Base-by-base conservation (phyloP, 2,888 invertebrate genomes). In the Caenorhabditis sulstoni region DNA sequence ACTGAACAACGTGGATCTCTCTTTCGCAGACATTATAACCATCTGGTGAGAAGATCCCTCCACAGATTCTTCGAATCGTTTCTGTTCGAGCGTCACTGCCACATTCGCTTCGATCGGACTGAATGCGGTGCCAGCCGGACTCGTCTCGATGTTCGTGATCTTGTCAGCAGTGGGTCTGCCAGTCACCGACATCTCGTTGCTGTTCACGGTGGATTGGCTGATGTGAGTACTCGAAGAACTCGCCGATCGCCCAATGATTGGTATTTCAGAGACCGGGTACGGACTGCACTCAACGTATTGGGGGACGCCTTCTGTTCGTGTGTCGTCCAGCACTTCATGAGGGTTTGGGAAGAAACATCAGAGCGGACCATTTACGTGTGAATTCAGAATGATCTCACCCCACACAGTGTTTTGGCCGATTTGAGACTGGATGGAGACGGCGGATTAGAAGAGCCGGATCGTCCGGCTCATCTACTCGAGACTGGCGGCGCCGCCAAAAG, bases 51-150 rank as follows among this genome's bases (percentile, higher is more conserved):
- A 20, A 18, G 39, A 47, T 29, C 11, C n/a, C 9, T 52, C n/a
- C 18, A 39, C 22, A 35, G 8, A 23, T 9, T n/a, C 8, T 20
- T 35, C 12, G 18, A 14, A 37, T 50, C 29, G 1, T 39, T 68
- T n/a, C n/a, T n/a, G n/a, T n/a, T n/a, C 41, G 90, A 96, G 96
- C 91, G 94, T 95, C 87, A 97, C 96, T 9, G 96, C 97, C 22
- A 97, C 97, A 0, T 94, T 96, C 64, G 97, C 97, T 0, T 96
- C 96, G 88, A 96, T 97, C 90, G 97, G 97, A 75, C 96, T 97
- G 35, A 97, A 97, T n/a, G 96, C 96, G 62, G 95, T 97, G 5
- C 88, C 88, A 0, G 87, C 88, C 14, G 88, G 88, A 0, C 83
- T 88, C 49, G 88, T 88, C 1, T 87, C 87, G 16, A 88, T 88